These are phyloP conservation scores for Lontra canadensis DNA, from an alignment of 2,113 vertebrate species.

Conservation along the genomic window DNA sequence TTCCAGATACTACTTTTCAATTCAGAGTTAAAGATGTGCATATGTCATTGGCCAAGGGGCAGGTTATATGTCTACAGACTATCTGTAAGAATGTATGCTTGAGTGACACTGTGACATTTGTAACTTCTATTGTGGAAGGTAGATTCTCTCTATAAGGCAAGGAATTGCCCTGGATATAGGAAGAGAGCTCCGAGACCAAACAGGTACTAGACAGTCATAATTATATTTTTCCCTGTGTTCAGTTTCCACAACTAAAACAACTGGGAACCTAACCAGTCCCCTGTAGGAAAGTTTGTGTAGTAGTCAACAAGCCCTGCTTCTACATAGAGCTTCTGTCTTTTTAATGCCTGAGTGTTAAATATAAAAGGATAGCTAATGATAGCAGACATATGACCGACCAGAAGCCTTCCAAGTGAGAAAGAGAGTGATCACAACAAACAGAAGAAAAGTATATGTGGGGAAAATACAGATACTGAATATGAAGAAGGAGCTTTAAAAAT, in stretches of 20 bases:
- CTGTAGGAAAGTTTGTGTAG: neutral
- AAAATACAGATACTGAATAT: neutral
- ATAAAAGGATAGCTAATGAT: neutral
- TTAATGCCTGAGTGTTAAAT: neutral
- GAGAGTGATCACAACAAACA: neutral
- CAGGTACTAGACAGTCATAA: neutral
- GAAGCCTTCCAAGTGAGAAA: neutral
- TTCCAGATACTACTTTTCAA: neutral
- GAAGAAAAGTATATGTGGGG: neutral
- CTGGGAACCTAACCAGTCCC: neutral
- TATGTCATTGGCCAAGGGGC: neutral
- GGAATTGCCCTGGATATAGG: neutral
- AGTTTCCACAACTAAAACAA: neutral
- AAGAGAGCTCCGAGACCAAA: neutral
- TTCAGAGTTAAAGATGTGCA: neutral
- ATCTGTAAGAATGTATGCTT: neutral
- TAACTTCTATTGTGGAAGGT: neutral
- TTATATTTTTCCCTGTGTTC: neutral
- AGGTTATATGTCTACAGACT: neutral
- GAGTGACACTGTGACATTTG: neutral
- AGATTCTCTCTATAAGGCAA: neutral
- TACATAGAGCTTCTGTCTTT: neutral
- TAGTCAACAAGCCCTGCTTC: neutral
- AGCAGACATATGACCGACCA: neutral
- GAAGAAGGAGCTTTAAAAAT: neutral